phyloP scores from a whole-genome alignment of 2,888 invertebrate genomes.

The Parasteatoda lunata region DNA sequence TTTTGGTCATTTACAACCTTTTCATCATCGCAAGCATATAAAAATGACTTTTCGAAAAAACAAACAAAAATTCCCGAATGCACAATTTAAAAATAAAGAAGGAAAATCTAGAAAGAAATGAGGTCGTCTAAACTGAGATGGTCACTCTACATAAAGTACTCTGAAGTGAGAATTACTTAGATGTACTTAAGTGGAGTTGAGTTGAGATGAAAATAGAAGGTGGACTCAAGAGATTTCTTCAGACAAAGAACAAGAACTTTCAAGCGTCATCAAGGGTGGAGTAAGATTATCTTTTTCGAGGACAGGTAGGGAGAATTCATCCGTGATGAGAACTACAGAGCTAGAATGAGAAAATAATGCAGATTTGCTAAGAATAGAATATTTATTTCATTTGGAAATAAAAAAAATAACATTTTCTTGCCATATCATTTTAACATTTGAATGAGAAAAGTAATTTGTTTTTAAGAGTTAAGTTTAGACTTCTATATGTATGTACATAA shows the following conservation, averaged over 20 bases:
- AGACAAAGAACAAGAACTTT: neutral
- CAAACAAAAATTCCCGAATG: no score
- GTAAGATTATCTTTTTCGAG: neutral
- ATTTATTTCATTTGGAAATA: no score
- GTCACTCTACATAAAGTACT: neutral
- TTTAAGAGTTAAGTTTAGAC: no score
- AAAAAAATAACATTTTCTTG: no score
- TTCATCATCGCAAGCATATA: no score
- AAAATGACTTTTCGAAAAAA: no score
- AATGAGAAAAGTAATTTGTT: no score
- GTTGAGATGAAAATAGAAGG: neutral
- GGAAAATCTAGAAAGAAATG: neutral
- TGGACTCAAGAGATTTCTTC: neutral
- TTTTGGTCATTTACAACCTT: no score
- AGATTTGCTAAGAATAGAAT: neutral
- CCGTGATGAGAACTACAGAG: neutral
- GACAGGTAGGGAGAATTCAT: neutral
- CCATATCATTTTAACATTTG: no score
- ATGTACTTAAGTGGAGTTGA: neutral
- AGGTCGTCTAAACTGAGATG: neutral
- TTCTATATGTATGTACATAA: no score
- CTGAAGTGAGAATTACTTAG: neutral
- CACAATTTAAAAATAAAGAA: neutral
- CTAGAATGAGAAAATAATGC: neutral
- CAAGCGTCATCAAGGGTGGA: neutral